A percentile compares a stretch with the other conserved stretches of the same genome.
These are phyloP conservation scores for Sapayoa aenigma DNA, from an alignment of 2,113 vertebrate species.

Conservation along the genomic window DNA sequence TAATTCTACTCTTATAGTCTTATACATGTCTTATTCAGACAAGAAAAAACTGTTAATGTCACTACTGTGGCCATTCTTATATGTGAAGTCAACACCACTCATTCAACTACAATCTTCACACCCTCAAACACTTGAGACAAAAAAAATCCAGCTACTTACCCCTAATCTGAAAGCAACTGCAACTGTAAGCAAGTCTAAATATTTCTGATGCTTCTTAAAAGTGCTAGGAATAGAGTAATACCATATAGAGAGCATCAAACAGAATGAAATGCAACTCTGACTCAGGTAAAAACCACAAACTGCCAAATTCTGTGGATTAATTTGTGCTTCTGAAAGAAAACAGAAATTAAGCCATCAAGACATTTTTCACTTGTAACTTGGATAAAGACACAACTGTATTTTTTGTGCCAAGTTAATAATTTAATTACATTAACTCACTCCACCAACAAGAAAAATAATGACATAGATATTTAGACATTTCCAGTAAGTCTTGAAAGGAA, in stretches of 20 bases:
- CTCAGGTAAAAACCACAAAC: background rate
- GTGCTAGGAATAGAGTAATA: background rate
- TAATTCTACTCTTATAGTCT: background rate
- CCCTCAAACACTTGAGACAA: background rate
- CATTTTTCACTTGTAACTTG: background rate
- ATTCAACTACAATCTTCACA: background rate
- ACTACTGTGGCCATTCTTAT: background rate
- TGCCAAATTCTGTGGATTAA: background rate
- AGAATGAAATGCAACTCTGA: background rate
- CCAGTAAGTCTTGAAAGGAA: background rate
- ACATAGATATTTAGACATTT: background rate
- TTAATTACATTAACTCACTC: background rate
- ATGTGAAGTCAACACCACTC: background rate
- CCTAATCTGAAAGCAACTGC: background rate
- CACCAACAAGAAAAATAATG: background rate
- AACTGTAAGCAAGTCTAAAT: background rate
- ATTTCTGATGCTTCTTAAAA: background rate
- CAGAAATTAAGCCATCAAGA: background rate
- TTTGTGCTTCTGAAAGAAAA: background rate
- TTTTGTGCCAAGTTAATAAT: background rate
- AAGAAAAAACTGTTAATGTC: background rate
- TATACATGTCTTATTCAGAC: background rate
- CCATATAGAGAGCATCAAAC: background rate
- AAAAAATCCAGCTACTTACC: background rate
- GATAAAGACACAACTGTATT: background rate